Base-by-base conservation (phyloP, 2,888 invertebrate genomes). In the Sminthurides aquaticus region DNA sequence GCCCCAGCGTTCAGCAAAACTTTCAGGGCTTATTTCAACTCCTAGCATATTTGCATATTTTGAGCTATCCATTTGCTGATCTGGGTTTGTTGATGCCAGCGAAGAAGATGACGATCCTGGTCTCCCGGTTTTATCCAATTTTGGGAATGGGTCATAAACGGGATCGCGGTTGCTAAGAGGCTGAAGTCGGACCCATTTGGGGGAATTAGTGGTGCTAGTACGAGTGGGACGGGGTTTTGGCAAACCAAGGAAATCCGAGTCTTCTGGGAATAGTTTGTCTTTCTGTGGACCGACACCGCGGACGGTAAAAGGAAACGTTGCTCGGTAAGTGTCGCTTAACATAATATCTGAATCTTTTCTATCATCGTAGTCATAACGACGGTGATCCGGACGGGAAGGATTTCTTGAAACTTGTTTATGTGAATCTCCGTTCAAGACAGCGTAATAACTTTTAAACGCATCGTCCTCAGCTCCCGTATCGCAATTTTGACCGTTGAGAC, bases 1-100 rank as follows among this genome's bases (percentile, higher is more conserved):
- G 15, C 73, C 73, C 66, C 68, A 71, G 8, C 72, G 70, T 26
- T 69, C 70, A 27, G 74, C 72, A 70, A 73, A 74, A 62, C 69
- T 71, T 24, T 74, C 71, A 18, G 74, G 72, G 56, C 66, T 71
- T 22, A 74, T 34, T 54, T 72, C 74, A 1, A 69, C 67, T 28
- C 71, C 72, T 11, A 70, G 49, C 26, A 72, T 49, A 57, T 71
- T 69, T 3, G 72, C 66, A 67, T 71, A 70, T 27, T 65, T 43
- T 15, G 55, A 54, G 24, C 55, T 52, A 56, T 60, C 54, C 67
- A 65, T 18, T 60, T 49, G 26, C 54, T 49, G 34, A 29, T 34
- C 20, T 52, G n/a, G 49, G 3, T 25, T 8, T n/a, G n/a, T n/a
- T n/a, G n/a, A n/a, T n/a, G n/a, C n/a, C n/a, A n/a, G n/a, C n/a